Conservation (phyloP, 2,797 vertebrate species). For the Limosa lapponica region DNA sequence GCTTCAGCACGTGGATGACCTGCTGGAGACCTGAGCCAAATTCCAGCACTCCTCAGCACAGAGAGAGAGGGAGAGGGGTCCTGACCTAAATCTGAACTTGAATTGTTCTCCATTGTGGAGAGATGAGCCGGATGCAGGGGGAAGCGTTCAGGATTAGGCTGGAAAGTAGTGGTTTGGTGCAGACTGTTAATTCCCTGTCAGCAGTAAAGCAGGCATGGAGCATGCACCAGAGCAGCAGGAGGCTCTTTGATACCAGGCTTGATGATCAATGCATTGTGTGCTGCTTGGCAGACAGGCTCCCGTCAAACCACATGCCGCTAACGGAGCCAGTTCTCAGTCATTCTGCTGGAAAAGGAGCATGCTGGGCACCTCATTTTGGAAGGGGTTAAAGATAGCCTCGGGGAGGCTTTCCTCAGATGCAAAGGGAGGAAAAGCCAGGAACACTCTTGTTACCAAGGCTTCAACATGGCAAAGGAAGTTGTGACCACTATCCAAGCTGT, state of each 20-base stretch:
- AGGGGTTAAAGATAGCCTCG: not conserved
- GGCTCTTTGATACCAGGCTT: not conserved
- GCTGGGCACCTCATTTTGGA: not conserved
- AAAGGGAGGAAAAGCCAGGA: not conserved
- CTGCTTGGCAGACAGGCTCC: not conserved
- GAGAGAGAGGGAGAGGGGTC: not conserved
- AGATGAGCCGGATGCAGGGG: not conserved
- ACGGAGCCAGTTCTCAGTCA: fast-evolving
- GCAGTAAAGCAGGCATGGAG: not conserved
- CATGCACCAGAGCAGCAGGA: not conserved
- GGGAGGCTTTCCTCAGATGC: not conserved
- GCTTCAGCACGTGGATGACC: fast-evolving
- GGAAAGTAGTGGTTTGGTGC: not conserved
- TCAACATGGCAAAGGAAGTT: fast-evolving
- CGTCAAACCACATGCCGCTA: not conserved
- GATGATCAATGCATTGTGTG: not conserved
- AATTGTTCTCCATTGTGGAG: not conserved
- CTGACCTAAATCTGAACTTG: not conserved
- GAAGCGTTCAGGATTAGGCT: not conserved
- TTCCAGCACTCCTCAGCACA: not conserved
- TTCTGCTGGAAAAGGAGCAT: not conserved
- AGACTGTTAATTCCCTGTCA: not conserved
- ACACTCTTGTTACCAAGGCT: not conserved
- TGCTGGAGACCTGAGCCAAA: not conserved
- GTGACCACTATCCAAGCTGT: not conserved